Evolutionary conservation across 2,888 invertebrate genomes (phyloP).

Genomic region (Eupeodes luniger): DNA sequence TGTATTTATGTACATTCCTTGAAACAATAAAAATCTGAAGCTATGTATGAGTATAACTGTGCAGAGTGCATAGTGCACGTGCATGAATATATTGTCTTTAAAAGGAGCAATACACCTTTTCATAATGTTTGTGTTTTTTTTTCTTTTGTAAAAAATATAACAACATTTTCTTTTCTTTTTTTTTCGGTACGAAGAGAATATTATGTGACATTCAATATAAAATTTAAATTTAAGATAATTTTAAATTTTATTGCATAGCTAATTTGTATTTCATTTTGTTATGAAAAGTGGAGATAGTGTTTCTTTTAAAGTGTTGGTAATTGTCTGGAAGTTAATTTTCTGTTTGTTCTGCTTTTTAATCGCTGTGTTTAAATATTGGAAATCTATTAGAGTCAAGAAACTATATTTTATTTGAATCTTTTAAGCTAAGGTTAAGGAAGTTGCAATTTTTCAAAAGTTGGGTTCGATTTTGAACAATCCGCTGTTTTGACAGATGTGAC

Average conservation of each 20-base stretch:
- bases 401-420: too few relatives aligned
- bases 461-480: too few relatives aligned
- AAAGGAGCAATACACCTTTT: too few relatives aligned
- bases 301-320: not conserved
- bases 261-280: constrained; percentile 6
- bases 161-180: not conserved
- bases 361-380: too few relatives aligned
- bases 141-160: not conserved
- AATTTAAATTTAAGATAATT: constrained; percentile 12
- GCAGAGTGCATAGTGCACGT: too few relatives aligned
- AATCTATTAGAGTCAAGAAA: not conserved
- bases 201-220: constrained; percentile 3
- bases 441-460: too few relatives aligned
- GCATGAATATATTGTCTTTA: too few relatives aligned
- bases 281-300: constrained; percentile 16
- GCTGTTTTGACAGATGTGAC: too few relatives aligned
- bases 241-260: constrained; percentile 10
- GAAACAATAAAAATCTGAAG: not conserved
- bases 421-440: too few relatives aligned
- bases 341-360: not conserved
- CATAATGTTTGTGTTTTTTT: not conserved
- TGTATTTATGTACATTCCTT: not conserved
- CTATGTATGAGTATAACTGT: too few relatives aligned
- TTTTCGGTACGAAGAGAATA: not conserved
- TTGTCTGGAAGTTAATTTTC: not conserved